Evolutionary conservation across 92 coral and sea anemone genomes (phyloP).

Genomic region (Palythoa heliodiscus): DNA sequence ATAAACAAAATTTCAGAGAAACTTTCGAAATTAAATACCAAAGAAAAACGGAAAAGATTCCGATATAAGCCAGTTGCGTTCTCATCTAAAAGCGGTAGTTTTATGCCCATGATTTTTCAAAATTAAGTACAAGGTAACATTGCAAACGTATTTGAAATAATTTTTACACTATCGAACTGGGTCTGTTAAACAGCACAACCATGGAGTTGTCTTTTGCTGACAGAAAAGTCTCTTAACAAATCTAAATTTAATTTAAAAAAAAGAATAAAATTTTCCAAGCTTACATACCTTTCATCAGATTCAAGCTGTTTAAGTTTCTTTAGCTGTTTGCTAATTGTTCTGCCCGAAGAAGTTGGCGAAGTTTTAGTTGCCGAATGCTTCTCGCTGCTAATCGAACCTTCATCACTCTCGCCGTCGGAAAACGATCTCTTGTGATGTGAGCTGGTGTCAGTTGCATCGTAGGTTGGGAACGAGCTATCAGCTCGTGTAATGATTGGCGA

Average conservation of each 20-base stretch:
- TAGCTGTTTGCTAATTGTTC: conserved; percentile 76
- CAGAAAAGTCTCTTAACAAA: too few relatives aligned
- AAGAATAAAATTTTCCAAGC: background rate
- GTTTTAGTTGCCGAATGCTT: conserved; percentile 55
- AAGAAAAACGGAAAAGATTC: too few relatives aligned
- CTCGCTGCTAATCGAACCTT: conserved; percentile 67
- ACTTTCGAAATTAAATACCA: too few relatives aligned
- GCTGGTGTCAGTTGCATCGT: conserved; percentile 52
- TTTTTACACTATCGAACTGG: too few relatives aligned
- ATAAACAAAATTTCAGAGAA: too few relatives aligned
- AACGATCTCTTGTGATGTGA: conserved; percentile 69
- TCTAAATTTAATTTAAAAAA: background rate
- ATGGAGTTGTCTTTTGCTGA: background rate
- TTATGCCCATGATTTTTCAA: background rate
- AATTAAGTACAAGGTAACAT: background rate
- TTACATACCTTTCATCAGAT: conserved; percentile 79
- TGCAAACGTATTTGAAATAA: too few relatives aligned
- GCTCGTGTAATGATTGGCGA: conserved; percentile 73
- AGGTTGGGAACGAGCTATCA: conserved; percentile 68
- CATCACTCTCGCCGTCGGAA: conserved; percentile 93
- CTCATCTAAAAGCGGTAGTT: too few relatives aligned
- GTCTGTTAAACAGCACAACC: background rate
- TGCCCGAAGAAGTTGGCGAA: conserved; percentile 80
- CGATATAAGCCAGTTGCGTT: too few relatives aligned
- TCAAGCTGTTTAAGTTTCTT: conserved; percentile 73